These are phyloP conservation scores for Cantharis flavilabris DNA, from an alignment of 2,888 invertebrate species.

Conservation along the genomic window DNA sequence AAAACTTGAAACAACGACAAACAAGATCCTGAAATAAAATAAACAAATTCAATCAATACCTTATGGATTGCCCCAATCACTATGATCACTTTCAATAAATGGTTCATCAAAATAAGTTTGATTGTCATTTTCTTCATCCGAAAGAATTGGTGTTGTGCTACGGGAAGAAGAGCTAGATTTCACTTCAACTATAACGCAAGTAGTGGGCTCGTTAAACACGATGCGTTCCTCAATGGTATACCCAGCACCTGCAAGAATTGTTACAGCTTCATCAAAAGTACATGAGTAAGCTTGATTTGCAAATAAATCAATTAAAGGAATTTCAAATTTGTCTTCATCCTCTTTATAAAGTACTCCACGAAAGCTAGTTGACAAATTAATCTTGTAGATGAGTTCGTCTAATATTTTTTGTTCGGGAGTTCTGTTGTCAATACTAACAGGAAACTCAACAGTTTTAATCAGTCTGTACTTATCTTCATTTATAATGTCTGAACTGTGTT, in stretches of 20 bases:
- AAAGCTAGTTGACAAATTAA: conserved; percentile 43
- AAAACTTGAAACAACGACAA: no score
- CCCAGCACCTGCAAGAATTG: conserved; percentile 41
- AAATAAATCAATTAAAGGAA: conserved; percentile 51
- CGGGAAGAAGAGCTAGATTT: not conserved
- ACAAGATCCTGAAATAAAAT: no score
- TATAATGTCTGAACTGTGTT: not conserved
- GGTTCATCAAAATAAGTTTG: not conserved
- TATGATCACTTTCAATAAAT: not conserved
- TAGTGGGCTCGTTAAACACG: conserved; percentile 36
- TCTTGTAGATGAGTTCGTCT: conserved; percentile 53
- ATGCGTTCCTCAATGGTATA: conserved; percentile 48
- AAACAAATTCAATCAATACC: not conserved
- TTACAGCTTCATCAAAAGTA: conserved; percentile 38
- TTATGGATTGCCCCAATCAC: not conserved
- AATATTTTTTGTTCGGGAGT: conserved; percentile 56
- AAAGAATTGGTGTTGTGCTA: not conserved
- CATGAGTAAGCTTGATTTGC: conserved; percentile 33
- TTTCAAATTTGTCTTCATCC: conserved; percentile 46
- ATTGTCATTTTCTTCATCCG: not conserved
- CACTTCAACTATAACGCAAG: conserved; percentile 39
- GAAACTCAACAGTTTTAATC: conserved; percentile 59
- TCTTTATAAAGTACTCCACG: conserved; percentile 48
- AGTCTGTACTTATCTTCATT: conserved; percentile 51
- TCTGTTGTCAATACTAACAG: conserved; percentile 54